These are phyloP conservation scores for Biston stratarius DNA, from an alignment of 2,888 invertebrate genomes.

Conservation along the genomic window DNA sequence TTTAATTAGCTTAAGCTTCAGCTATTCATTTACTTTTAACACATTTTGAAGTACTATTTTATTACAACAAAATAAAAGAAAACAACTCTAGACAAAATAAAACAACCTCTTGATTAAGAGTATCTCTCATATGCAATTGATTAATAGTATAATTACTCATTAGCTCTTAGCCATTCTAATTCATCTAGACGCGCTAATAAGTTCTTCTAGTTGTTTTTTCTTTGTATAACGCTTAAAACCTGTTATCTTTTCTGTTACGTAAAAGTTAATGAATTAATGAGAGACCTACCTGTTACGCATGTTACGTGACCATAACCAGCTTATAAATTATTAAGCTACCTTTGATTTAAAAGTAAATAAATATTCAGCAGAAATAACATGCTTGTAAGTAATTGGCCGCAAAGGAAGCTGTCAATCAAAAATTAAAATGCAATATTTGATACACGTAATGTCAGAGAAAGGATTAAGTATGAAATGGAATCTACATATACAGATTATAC, in stretches of 20 bases:
- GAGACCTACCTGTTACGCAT: background rate
- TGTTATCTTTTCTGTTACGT: constrained; percentile 12
- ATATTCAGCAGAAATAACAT: constrained; percentile 17
- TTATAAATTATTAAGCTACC: constrained; percentile 1
- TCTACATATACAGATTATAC: background rate
- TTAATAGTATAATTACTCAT: background rate
- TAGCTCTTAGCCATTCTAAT: constrained; percentile 5
- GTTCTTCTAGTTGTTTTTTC: constrained; percentile 4
- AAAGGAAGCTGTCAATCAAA: constrained; percentile 18
- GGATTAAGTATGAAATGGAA: constrained; percentile 19
- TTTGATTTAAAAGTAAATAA: constrained; percentile 9
- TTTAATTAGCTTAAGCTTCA: too few relatives aligned
- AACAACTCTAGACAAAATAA: too few relatives aligned
- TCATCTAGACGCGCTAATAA: constrained; percentile 10
- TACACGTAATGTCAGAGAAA: constrained; percentile 1
- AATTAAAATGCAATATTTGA: background rate
- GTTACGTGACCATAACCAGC: constrained; percentile 15
- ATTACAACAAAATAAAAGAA: too few relatives aligned
- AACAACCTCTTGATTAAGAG: too few relatives aligned
- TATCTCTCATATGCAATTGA: background rate
- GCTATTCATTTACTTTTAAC: too few relatives aligned
- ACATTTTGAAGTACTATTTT: too few relatives aligned
- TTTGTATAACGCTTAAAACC: constrained; percentile 9
- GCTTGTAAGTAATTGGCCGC: constrained; percentile 1
- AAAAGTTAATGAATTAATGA: constrained; percentile 16